Evolutionary conservation across 1,140 invertebrate species (phyloP), one percentile per base, ranked within the genome.

Genomic region (Microplitis mediator): DNA sequence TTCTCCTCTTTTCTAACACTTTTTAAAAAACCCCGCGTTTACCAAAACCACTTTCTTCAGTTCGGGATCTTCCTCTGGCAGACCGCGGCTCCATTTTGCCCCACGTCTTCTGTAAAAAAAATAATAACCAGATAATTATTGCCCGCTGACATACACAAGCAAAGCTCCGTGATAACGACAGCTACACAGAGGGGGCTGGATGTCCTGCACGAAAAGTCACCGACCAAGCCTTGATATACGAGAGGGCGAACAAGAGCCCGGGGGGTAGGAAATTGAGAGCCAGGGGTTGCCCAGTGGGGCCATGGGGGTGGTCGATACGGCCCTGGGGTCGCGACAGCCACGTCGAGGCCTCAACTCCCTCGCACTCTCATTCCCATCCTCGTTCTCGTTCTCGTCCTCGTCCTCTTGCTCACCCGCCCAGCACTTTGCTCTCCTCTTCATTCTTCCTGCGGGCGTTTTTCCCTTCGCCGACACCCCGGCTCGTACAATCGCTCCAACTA

Each of bases 381-480:
- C 23, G 23, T 23, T 51, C 45, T 9, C 23, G 23, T 23, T 2
- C 23, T 23, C 23, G 23, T 23, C 3, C 45, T 9, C 23, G 23
- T 23, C 23, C 23, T 23, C 23, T 23, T 23, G 23, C 23, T 23
- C 23, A 23, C 23, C 23, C 11, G 5, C 52, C n/a, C 6, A 56
- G 5, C 52, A 56, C 52, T 58, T 63, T 63, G 58, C 14, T 56
- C 23, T 54, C 68, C 72, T 36, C 63, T 45, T 31, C 80, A 81
- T 85, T 85, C 82, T 84, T 86, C 83, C 83, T 80, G 81, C 83
- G 79, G 83, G 82, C 79, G 84, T 84, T 85, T 85, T 85, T 84
- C 78, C 83, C 79, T 78, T 77, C 78, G 71, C 76, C 76, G 76
- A 78, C 75, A 74, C 81, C 75, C 74, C 73, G 73, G 75, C 75